Evolutionary conservation across 2,888 invertebrate species (phyloP), one percentile per base, ranked within the genome.

Genomic region (Ligdia adustata): DNA sequence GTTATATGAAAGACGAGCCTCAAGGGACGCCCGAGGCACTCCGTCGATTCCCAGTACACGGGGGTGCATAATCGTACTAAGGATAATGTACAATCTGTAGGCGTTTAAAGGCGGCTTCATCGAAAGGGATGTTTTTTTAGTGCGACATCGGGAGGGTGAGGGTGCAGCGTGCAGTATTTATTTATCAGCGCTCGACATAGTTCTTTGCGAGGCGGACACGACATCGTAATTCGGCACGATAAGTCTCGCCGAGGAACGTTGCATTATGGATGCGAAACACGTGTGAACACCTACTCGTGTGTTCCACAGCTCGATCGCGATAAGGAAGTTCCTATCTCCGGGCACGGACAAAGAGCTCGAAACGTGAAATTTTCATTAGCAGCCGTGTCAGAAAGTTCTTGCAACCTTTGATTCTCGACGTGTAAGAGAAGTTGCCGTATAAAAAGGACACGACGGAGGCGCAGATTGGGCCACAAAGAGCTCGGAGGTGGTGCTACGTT

Each of bases 31-130:
- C 75, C 71, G 67, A 63, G 81, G 87, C 80, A 86, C 88, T 87
- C 80, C 73, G 79, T 65, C 77, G 81, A 88, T 85, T 88, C 88
- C 84, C 89, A 72, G 85, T 81, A 88, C 89, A 84, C 84, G 87
- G 81, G 90, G 90, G 90, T 90, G 90, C 90, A 90, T 90, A 90
- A 90, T 90, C 88, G 86, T 83, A 88, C 86, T 88, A 87, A 89
- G 88, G 90, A 90, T 89, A 90, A 89, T 90, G 89, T 90, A 90
- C 90, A 90, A 90, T 90, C 90, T 90, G 90, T 89, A 90, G 90
- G 88, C 90, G 88, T 90, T 90, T 90, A 90, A 89, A 90, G 89
- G 85, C 88, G 82, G 88, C 88, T 82, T 85, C 82, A 79, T 69
- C 79, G 82, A 87, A 89, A 90, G 90, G 90, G 89, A 90, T 89